Base-by-base conservation (phyloP, 2,797 vertebrate species). In the Lepus oiostolus region DNA sequence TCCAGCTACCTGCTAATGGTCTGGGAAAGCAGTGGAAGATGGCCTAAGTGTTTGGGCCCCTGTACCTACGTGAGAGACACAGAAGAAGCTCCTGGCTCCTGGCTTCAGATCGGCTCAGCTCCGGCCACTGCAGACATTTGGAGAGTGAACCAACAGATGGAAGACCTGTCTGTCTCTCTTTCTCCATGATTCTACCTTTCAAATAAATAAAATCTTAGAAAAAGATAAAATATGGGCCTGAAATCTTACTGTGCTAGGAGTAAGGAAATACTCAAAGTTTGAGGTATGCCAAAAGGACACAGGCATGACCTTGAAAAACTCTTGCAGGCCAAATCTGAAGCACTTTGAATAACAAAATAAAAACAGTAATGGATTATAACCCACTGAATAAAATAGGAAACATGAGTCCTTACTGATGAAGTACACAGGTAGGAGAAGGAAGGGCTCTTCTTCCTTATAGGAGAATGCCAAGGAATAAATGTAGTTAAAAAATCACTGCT, bases 191-290 rank as follows among this genome's bases (percentile, higher is more conserved):
- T 42, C 42, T 42, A 42, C 42, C 42, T 42, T 42, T 42, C 42
- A 42, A 42, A 42, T 42, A 42, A 42, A 42, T 42, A 42, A 42
- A 42, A 42, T 42, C 42, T 42, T 42, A 42, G 42, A 47, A 13
- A n/a, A 79, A 79, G 14, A 76, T 24, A 87, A 19, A 94, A 63
- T 16, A 90, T 38, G 2, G 14, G 28, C 54, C 11, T 58, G 2
- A 95, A 84, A 74, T 12, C 42, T 95, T 54, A 38, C 14, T 63
- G 24, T 75, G 68, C 52, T 76, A 95, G 54, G 80, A 92, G 58
- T 26, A 88, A 79, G 30, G 32, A 67, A 67, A 35, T 1, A 14
- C 19, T 85, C 11, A 32, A 85, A 17, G 28, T 81, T 0, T 32
- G 76, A 7, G 35, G 52, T 60, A 63, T 47, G n/a, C 10, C 11